Base-by-base conservation (phyloP, 2,113 vertebrate genomes). In the Corynorhinus townsendii region DNA sequence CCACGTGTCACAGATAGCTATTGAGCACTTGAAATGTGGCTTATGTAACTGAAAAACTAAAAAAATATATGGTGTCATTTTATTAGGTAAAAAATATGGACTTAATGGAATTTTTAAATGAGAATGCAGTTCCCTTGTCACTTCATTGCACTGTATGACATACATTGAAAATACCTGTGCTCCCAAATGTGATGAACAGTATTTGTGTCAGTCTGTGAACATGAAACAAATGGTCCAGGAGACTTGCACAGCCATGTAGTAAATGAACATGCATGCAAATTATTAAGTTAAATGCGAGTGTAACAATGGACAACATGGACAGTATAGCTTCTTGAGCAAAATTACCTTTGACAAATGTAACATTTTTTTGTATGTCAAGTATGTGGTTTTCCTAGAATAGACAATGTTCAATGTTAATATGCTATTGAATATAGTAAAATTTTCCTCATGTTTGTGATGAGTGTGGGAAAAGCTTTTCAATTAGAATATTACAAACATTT, bases 161-260 rank as follows among this genome's bases (percentile, higher is more conserved):
- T 43, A 62, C 11, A 72, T 1, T 87, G 43, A 88, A 81, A 82
- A 49, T 11, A 49, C 30, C 17, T n/a, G 28, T 49, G 45, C 73
- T 76, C 43, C 73, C 30, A 49, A 49, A 49, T 98, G 98, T 10
- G 98, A 99, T 0, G 98, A 99, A 87, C 98, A 98, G 94, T 98
- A 98, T 93, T 85, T 99, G 92, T 99, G 98, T 71, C 98, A 99
- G 97, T 98, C 96, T 99, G 98, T 19, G 98, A 99, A 95, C 98
- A 99, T 0, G 98, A 99, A 69, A 99, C 98, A 0, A 98, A 98
- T 0, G 98, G 98, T 64, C 98, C 98, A 0, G 98, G 98, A 95
- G 98, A 99, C 35, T 96, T 98, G 93, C 98, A 99, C 7, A 98
- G 98, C 97, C 98, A 99, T 0, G 98, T 99, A 95, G 98, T 98